Base-by-base conservation (phyloP, 2,113 vertebrate genomes). In the Sapayoa aenigma region DNA sequence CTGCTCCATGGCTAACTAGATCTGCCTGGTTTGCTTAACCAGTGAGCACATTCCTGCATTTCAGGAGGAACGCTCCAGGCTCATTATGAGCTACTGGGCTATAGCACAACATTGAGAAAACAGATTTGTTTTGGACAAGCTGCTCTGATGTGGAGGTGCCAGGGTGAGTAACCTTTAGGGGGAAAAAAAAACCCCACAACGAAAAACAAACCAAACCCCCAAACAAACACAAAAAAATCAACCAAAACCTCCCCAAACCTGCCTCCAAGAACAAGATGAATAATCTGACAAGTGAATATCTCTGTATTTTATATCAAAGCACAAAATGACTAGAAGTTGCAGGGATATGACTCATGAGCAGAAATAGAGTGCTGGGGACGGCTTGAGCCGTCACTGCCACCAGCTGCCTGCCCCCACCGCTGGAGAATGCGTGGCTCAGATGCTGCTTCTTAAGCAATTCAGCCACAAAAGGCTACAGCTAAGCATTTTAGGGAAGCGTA, bases 51-150 rank as follows among this genome's bases (percentile, higher is more conserved):
- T 95, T 96, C 95, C 92, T 90, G 83, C 76, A 78, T 68, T 97
- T 94, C 89, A 89, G 92, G 94, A 96, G 90, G 95, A 94, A 69
- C 79, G 25, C 92, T 89, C 59, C 0, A 9, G 72, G 79, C 92
- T 96, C 79, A 19, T 77, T 93, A 73, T 0, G 5, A 94, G 92
- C 92, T 94, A 86, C 92, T 55, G 79, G 39, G 56, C 73, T 93
- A 46, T 9, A 59, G 86, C 22, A 2, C 1, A 25, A 90, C 60
- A 72, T 73, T 72, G 67, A 94, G 91, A 95, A 95, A 97, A 87
- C 93, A 94, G 93, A 87, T 96, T 92, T 95, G 69, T 91, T 94
- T 94, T 94, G 91, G 95, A 86, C 80, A 90, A 81, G 80, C 68
- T 77, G 44, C 76, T 84, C 52, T 67, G 86, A 81, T 76, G 47